Conservation (phyloP, 2,113 vertebrate genomes). For the Neomonachus schauinslandi region DNA sequence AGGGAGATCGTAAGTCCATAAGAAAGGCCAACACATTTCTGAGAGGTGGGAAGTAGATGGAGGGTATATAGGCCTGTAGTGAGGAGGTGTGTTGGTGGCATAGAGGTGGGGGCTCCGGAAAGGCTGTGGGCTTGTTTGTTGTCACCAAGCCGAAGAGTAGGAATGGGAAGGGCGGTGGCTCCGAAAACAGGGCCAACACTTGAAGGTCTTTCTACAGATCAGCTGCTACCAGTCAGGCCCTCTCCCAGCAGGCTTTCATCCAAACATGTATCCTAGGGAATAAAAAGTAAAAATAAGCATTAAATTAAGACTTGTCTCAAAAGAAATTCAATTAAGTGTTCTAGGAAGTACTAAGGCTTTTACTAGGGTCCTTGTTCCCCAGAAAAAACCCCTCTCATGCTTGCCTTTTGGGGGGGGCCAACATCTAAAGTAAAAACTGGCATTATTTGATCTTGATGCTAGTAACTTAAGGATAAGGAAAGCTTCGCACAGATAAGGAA, state of each 20-base stretch:
- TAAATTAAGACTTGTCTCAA: not conserved
- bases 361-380: not conserved
- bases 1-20: not conserved
- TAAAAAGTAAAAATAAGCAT: not conserved
- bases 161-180: not conserved
- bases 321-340: not conserved
- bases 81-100: not conserved
- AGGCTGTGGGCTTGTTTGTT: not conserved
- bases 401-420: not conserved
- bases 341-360: not conserved
- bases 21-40: not conserved
- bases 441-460: not conserved
- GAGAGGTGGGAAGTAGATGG: not conserved
- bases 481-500: not conserved
- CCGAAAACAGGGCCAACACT: not conserved
- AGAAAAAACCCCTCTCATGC: not conserved
- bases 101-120: not conserved
- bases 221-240: not conserved
- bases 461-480: not conserved
- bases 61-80: accelerated
- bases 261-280: not conserved
- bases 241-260: not conserved
- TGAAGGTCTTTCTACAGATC: not conserved
- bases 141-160: not conserved
- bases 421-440: not conserved